Evolutionary conservation across 1,140 invertebrate species (phyloP).

Genomic region (Colletes gigas): DNA sequence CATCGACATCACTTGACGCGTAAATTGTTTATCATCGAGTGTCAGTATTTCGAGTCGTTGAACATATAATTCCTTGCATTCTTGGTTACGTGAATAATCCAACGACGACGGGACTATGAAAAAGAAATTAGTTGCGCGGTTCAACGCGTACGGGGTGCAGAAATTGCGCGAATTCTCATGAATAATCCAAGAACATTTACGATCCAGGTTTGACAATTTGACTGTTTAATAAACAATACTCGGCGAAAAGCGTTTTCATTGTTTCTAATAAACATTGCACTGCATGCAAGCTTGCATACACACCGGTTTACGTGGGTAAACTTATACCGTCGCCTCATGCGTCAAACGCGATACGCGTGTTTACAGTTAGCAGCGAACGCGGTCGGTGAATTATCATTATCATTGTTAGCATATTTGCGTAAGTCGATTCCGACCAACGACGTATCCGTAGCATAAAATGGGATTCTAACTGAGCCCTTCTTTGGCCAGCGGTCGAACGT

Average conservation of each 20-base stretch:
- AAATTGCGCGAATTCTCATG: too few relatives aligned
- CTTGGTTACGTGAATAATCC: too few relatives aligned
- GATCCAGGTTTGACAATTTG: not conserved
- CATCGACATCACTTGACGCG: too few relatives aligned
- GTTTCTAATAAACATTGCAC: not conserved
- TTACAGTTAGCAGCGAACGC: not conserved
- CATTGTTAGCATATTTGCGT: slow-evolving; percentile 25
- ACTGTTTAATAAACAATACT: not conserved
- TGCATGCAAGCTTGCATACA: not conserved
- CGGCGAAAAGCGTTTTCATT: not conserved
- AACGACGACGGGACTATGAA: too few relatives aligned
- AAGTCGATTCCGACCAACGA: not conserved
- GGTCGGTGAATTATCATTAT: slow-evolving; percentile 21
- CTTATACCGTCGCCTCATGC: not conserved
- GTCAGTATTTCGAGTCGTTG: too few relatives aligned
- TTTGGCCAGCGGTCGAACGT: not conserved
- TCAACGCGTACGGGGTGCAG: too few relatives aligned
- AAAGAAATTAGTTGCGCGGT: too few relatives aligned
- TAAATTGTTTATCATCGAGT: too few relatives aligned
- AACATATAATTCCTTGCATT: too few relatives aligned
- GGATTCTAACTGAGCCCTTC: slow-evolving; percentile 5
- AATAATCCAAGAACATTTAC: too few relatives aligned
- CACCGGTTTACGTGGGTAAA: not conserved
- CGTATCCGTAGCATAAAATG: slow-evolving; percentile 14
- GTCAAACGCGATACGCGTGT: not conserved